A percentile compares a stretch with the other conserved stretches of the same genome.
These are phyloP conservation scores for Nyctalus aviator DNA, from an alignment of 2,797 vertebrate genomes.

Conservation along the genomic window DNA sequence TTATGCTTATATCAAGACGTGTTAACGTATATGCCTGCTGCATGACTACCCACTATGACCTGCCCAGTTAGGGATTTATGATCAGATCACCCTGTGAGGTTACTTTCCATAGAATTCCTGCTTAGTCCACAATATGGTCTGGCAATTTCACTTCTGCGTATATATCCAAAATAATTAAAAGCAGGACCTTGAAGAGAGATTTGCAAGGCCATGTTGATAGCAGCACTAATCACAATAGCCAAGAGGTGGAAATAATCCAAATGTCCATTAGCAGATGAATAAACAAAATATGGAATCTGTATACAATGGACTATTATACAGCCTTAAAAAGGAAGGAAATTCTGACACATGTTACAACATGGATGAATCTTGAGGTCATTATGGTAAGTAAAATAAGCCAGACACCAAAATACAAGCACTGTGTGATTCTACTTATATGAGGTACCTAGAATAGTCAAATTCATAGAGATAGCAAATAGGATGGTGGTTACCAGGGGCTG, in stretches of 20 bases:
- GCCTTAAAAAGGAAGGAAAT: background rate
- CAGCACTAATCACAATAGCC: background rate
- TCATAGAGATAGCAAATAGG: background rate
- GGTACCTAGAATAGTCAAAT: background rate
- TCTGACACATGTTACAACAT: background rate
- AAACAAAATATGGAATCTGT: background rate
- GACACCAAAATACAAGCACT: background rate
- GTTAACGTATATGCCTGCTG: background rate
- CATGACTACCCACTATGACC: background rate
- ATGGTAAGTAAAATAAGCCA: background rate
- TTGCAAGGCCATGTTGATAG: background rate
- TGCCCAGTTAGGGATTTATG: background rate
- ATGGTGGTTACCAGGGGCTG: background rate
- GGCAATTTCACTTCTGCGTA: background rate
- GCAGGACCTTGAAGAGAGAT: background rate
- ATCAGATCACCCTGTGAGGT: background rate
- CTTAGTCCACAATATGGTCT: background rate
- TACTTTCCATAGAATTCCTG: background rate
- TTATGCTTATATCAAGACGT: background rate
- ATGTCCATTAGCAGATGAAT: background rate
- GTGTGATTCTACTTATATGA: background rate
- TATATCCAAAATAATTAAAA: background rate
- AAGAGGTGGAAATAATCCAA: background rate
- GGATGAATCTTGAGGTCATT: background rate
- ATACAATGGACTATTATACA: background rate